phyloP scores from a whole-genome alignment of 2,113 vertebrate genomes.

The Plestiodon gilberti region DNA sequence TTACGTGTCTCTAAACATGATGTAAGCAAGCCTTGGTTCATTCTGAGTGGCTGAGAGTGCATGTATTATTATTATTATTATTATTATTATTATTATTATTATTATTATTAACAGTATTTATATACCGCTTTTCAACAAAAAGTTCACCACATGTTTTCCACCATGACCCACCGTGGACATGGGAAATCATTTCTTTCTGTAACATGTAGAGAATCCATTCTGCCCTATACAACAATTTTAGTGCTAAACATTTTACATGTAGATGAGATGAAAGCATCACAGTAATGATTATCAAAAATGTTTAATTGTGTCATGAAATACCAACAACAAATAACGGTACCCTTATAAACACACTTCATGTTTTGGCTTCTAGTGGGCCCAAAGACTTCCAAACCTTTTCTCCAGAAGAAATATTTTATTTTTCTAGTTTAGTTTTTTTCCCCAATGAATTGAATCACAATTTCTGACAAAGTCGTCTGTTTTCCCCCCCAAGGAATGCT shows the following conservation, averaged over 20 bases:
- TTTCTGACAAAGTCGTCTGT: slow-evolving; percentile 25
- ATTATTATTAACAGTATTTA: too few species aligned
- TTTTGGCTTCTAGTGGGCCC: background rate
- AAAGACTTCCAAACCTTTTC: background rate
- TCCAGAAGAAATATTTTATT: background rate
- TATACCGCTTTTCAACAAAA: too few species aligned
- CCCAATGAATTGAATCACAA: background rate
- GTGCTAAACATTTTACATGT: background rate
- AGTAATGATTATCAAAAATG: background rate
- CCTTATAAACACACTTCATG: background rate
- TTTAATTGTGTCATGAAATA: background rate
- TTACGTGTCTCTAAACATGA: background rate
- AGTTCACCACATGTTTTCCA: too few species aligned
- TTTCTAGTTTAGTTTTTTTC: slow-evolving; percentile 11
- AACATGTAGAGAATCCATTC: background rate
- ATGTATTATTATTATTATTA: too few species aligned
- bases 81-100: too few species aligned
- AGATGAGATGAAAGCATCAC: background rate
- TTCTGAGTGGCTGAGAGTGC: background rate
- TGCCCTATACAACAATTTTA: background rate
- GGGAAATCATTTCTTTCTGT: background rate
- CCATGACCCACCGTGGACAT: too few species aligned
- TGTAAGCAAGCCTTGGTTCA: background rate
- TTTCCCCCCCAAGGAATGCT: slow-evolving; percentile 9
- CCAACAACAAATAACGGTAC: slow-evolving; percentile 5